Base-by-base conservation (phyloP, 2,888 invertebrate species). In the Phytoseiulus persimilis region DNA sequence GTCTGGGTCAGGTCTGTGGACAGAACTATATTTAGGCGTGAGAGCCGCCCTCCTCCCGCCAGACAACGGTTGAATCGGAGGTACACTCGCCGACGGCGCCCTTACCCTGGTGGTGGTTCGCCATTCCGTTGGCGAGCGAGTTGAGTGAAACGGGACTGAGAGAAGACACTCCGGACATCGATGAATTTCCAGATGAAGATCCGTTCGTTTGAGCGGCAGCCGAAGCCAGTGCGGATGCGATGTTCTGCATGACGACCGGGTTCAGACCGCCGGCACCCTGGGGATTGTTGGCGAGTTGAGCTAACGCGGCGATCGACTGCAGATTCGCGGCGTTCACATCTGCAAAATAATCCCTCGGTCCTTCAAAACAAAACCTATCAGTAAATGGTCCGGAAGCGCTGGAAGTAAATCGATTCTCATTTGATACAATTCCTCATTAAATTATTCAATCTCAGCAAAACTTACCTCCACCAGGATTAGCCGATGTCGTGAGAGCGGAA, bases 161-260 rank as follows among this genome's bases (percentile, higher is more conserved):
- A 89, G 91, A 91, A 89, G 90, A 91, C n/a, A 91, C 91, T 46
- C 91, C 91, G 90, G 91, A 91, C 83, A 91, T 89, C 39, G 91
- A 90, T 32, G 91, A 91, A 39, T 90, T 91, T 32, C 91, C 91
- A 91, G 83, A 32, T 87, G 39, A 33, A 45, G 39, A 32, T 11
- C 83, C 83, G 83, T 39, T 83, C 33, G 84, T n/a, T 83, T 89
- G 33, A 0, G 32, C 93, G 91, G 96, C 95, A 94, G 96, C 96
- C 89, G 96, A 96, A 90, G 97, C 96, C 91, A 97, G 94, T 90
- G 97, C 96, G 5, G 87, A 87, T 92, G 97, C 96, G 93, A 97
- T 94, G 94, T 97, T 97, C 94, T 97, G 97, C 94, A 97, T 95
- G 92, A 96, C 96, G 93, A 97, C 95, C 90, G 96, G 96, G 91